These are phyloP conservation scores for Clivina fossor DNA, from an alignment of 2,888 invertebrate genomes.

Conservation along the genomic window DNA sequence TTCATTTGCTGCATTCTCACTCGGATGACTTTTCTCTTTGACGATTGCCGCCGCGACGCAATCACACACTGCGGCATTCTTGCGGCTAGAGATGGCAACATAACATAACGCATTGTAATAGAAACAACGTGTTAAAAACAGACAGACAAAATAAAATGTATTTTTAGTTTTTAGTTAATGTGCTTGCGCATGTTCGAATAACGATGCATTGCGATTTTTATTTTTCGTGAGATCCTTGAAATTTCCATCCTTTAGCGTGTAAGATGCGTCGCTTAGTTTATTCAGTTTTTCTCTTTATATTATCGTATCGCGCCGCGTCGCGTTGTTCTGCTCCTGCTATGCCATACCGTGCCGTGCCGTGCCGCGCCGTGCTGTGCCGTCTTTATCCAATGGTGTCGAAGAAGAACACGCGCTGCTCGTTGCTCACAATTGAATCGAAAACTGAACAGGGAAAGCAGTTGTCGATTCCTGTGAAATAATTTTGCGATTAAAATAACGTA, in stretches of 20 bases:
- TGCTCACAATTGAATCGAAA: constrained; percentile 30
- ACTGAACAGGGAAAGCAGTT: constrained; percentile 25
- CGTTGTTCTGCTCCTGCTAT: not conserved
- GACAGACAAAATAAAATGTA: too few relatives aligned
- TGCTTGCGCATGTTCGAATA: too few relatives aligned
- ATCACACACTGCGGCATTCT: constrained; percentile 23
- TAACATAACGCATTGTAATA: too few relatives aligned
- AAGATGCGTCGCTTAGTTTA: too few relatives aligned
- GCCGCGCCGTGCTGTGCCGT: not conserved
- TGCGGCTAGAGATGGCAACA: too few relatives aligned
- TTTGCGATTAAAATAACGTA: constrained; percentile 34
- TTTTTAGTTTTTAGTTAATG: too few relatives aligned
- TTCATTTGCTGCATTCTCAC: constrained; percentile 32
- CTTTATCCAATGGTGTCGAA: constrained; percentile 7
- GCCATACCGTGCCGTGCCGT: constrained; percentile 2
- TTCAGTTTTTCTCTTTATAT: too few relatives aligned
- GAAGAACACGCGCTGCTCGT: constrained; percentile 6
- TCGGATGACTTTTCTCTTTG: constrained; percentile 29
- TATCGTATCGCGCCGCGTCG: too few relatives aligned
- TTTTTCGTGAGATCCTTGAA: too few relatives aligned
- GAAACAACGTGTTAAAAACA: too few relatives aligned
- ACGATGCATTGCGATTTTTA: too few relatives aligned
- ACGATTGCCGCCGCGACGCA: constrained; percentile 29
- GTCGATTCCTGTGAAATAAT: constrained; percentile 32
- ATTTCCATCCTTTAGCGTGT: too few relatives aligned